Conservation (phyloP, 2,797 vertebrate species). For the Enteromius fasciolatus region DNA sequence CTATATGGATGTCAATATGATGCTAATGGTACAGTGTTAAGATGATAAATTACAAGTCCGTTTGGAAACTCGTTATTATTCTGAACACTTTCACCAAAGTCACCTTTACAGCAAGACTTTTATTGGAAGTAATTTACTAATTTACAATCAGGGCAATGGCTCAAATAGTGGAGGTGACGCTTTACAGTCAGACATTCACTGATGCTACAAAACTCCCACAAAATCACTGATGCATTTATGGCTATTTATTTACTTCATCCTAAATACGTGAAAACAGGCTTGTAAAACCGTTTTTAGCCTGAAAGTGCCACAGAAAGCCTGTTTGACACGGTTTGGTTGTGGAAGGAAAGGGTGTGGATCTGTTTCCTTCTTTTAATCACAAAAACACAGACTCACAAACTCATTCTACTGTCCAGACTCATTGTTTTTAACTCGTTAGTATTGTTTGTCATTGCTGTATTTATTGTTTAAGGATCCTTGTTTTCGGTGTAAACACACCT, state of each 20-base stretch:
- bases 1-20: neutral
- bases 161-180: neutral
- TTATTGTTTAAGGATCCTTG: neutral
- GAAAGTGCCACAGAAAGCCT: neutral
- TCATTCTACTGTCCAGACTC: neutral
- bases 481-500: neutral
- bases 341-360: neutral
- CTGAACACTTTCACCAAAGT: neutral
- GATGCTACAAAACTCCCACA: neutral
- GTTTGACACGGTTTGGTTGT: neutral
- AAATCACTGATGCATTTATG: neutral
- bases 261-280: neutral
- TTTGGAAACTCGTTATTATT: neutral
- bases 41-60: neutral
- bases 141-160: neutral
- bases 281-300: neutral
- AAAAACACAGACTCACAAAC: neutral
- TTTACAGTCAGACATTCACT: neutral
- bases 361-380: neutral
- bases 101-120: conserved; percentile 9
- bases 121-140: neutral
- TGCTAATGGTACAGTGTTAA: neutral
- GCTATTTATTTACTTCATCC: neutral
- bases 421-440: too few relatives aligned
- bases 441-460: too few relatives aligned